Conservation (phyloP, 64 coral and sea anemone genomes). For the Dendronephthya gigantea region DNA sequence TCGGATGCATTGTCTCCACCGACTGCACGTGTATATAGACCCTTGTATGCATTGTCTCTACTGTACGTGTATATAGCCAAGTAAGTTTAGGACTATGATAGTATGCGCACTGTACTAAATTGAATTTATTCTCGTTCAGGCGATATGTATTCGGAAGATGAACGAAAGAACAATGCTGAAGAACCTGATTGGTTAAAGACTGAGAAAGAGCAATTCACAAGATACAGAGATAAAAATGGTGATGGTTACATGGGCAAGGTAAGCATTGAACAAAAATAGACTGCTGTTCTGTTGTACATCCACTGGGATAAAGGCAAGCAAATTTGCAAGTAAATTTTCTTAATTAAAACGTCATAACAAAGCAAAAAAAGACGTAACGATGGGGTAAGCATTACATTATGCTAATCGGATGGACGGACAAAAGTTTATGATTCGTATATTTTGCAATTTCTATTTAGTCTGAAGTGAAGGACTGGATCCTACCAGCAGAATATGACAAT, state of each 20-base stretch:
- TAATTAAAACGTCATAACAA: background rate
- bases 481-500: slow-evolving; percentile 89
- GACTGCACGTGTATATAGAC: too few species aligned
- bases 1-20: too few species aligned
- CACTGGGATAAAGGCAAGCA: background rate
- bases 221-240: slow-evolving; percentile 78
- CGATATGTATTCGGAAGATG: slow-evolving; percentile 78
- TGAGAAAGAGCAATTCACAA: slow-evolving; percentile 70
- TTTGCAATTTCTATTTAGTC: slow-evolving; percentile 23
- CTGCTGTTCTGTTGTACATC: background rate
- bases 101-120: background rate
- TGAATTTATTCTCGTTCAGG: slow-evolving; percentile 24
- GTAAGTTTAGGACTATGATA: too few species aligned
- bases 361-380: too few species aligned
- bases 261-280: background rate
- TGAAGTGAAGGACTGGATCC: slow-evolving; percentile 87
- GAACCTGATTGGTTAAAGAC: slow-evolving; percentile 96
- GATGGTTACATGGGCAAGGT: slow-evolving; percentile 94
- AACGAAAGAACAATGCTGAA: slow-evolving; percentile 52
- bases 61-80: too few species aligned
- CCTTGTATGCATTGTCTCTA: too few species aligned
- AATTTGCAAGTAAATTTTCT: background rate
- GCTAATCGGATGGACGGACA: too few species aligned
- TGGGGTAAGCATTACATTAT: too few species aligned
- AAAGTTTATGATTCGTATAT: background rate